A percentile compares a stretch with the other conserved stretches of the same genome.
Evolutionary conservation across 37 sponge, comb jelly and placozoan species (phyloP).

Genomic region (Haliclona indistincta): DNA sequence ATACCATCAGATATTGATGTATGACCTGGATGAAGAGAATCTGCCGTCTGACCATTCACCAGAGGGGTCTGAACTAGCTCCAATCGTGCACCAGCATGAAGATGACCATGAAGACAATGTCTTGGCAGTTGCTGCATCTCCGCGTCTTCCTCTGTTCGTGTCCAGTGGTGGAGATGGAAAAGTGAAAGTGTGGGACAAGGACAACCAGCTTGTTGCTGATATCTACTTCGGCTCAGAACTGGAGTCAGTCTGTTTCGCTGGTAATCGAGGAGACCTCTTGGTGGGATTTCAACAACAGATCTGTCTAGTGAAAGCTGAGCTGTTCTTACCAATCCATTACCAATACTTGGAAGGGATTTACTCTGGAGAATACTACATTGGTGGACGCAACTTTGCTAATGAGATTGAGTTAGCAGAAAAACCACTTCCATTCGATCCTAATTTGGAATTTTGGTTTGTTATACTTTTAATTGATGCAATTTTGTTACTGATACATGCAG

Average conservation of each 20-base stretch:
- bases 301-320: constrained; percentile 10
- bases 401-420: constrained; percentile 7
- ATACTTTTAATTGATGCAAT: neutral
- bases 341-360: neutral
- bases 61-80: neutral
- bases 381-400: constrained; percentile 6
- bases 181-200: constrained; percentile 59
- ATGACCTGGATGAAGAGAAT: neutral
- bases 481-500: constrained; percentile 1
- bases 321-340: constrained; percentile 23
- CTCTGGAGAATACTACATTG: too few relatives aligned
- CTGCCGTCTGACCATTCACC: neutral
- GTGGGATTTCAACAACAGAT: constrained; percentile 54
- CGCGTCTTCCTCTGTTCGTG: constrained; percentile 29
- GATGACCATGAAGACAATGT: constrained; percentile 53
- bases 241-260: constrained; percentile 37
- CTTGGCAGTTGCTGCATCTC: constrained; percentile 16
- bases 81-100: constrained; percentile 20
- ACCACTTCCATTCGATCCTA: constrained; percentile 31
- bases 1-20: constrained; percentile 30
- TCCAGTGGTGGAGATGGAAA: constrained; percentile 47
- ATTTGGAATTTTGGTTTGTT: constrained; percentile 55
- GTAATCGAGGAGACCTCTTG: constrained; percentile 24
- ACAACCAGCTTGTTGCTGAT: constrained; percentile 54
- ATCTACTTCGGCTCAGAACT: constrained; percentile 42